Evolutionary conservation across 2,888 invertebrate genomes (phyloP).

Genomic region (Spilosoma lubricipeda): DNA sequence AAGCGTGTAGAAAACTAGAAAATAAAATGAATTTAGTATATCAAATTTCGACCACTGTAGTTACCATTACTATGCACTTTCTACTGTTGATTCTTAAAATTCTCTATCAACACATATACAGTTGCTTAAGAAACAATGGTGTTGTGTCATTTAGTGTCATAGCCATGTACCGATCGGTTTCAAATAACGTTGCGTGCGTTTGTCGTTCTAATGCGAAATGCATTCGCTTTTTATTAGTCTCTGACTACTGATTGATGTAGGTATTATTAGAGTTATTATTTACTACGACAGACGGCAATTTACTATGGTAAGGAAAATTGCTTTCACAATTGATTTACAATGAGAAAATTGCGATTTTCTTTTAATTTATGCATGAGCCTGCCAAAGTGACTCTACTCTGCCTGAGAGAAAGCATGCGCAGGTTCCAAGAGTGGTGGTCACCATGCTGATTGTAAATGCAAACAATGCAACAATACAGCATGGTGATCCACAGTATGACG

Average conservation of each 20-base stretch:
- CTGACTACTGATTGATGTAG: background rate
- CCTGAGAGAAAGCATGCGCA: no score
- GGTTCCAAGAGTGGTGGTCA: no score
- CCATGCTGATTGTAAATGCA: no score
- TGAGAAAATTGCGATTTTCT: background rate
- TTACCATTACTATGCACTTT: background rate
- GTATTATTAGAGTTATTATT: background rate
- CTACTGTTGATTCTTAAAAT: background rate
- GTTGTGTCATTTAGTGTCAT: constrained; percentile 38
- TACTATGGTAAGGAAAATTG: background rate
- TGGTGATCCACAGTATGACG: no score
- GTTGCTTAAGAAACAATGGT: constrained; percentile 41
- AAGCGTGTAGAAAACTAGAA: no score
- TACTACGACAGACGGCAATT: background rate
- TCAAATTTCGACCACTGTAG: no score
- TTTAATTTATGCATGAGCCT: no score
- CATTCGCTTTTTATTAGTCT: constrained; percentile 24
- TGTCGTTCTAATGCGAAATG: constrained; percentile 26
- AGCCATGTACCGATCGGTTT: constrained; percentile 28
- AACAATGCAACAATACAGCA: no score
- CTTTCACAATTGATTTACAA: constrained; percentile 1
- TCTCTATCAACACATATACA: constrained; percentile 24
- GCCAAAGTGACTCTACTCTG: no score
- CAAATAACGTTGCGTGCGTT: constrained; percentile 36
- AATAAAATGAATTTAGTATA: no score